phyloP scores from a whole-genome alignment of 2,888 invertebrate genomes.

The Dinocampus coccinellae region DNA sequence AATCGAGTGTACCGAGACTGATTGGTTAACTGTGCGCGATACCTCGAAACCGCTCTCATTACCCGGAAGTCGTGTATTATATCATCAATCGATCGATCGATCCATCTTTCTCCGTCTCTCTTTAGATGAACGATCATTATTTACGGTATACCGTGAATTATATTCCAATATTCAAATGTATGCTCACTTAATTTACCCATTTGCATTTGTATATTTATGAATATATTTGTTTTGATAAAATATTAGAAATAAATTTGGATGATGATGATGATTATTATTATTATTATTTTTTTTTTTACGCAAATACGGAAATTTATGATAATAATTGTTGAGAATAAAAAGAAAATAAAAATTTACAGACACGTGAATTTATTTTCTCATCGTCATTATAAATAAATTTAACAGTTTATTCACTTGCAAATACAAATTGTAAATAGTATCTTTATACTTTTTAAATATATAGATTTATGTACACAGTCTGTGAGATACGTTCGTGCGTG shows the following conservation, averaged over 20 bases:
- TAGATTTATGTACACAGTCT: too few relatives aligned
- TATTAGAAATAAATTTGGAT: too few relatives aligned
- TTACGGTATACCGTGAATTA: not conserved
- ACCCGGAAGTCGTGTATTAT: constrained; percentile 10
- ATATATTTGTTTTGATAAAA: too few relatives aligned
- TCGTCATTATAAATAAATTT: constrained; percentile 24
- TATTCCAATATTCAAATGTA: not conserved
- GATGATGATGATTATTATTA: too few relatives aligned
- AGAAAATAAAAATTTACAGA: not conserved
- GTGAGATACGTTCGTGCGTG: too few relatives aligned
- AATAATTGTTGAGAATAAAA: too few relatives aligned
- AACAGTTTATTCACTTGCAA: constrained; percentile 29
- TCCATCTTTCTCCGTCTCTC: too few relatives aligned
- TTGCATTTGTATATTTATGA: too few relatives aligned
- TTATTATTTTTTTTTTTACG: too few relatives aligned
- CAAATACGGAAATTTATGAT: too few relatives aligned
- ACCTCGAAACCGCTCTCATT: constrained; percentile 12
- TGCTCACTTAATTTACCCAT: not conserved
- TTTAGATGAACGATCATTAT: not conserved
- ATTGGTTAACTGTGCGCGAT: constrained; percentile 18
- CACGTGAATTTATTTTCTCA: constrained; percentile 1
- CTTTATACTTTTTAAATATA: too few relatives aligned
- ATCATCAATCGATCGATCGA: constrained; percentile 14
- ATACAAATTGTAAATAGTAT: too few relatives aligned
- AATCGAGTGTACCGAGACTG: not conserved